Evolutionary conservation across 1,140 invertebrate species (phyloP).

Genomic region (Contarinia nasturtii): DNA sequence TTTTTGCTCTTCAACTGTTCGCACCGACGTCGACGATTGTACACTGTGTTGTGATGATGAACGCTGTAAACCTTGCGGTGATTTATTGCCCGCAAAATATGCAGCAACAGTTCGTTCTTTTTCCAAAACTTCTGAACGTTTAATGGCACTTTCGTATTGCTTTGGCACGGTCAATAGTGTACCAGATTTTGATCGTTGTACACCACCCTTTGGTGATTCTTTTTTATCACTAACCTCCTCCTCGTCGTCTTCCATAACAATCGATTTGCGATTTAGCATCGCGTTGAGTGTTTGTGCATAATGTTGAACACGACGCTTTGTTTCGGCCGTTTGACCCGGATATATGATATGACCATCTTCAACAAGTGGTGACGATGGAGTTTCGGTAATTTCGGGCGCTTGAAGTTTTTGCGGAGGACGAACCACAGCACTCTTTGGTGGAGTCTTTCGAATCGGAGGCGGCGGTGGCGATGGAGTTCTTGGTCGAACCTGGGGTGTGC

Average conservation of each 20-base stretch:
- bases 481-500: too few relatives aligned
- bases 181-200: constrained; percentile 48
- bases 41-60: constrained; percentile 9
- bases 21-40: too few relatives aligned
- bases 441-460: too few relatives aligned
- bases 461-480: too few relatives aligned
- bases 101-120: constrained; percentile 62
- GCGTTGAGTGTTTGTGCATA: too few relatives aligned
- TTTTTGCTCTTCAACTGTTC: too few relatives aligned
- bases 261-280: too few relatives aligned
- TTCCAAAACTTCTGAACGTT: constrained; percentile 44
- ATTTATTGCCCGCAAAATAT: constrained; percentile 40
- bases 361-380: constrained; percentile 15
- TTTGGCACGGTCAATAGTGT: constrained; percentile 47
- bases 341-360: too few relatives aligned
- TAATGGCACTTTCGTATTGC: constrained; percentile 58
- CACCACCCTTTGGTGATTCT: neutral
- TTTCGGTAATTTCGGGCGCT: constrained; percentile 17
- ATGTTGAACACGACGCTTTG: constrained; percentile 4
- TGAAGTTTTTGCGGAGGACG: constrained; percentile 9
- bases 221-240: too few relatives aligned
- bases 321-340: constrained; percentile 2
- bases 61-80: constrained; percentile 12
- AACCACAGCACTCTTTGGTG: neutral
- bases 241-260: too few relatives aligned